Conservation (phyloP, 1,140 invertebrate species). For the Brachionus paranguensis region DNA sequence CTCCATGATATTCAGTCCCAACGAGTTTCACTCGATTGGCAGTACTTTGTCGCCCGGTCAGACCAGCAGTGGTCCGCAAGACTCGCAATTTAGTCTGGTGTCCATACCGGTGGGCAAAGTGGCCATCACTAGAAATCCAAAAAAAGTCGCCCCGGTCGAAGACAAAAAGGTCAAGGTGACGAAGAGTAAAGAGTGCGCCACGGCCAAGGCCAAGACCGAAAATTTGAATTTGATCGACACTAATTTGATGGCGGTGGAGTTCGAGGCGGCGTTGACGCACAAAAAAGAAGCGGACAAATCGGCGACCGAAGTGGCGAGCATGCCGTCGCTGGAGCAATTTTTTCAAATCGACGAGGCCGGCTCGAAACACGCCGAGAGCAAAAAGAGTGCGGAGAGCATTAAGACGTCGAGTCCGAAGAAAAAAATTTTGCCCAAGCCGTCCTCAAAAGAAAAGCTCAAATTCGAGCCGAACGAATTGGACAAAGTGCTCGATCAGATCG, state of each 20-base stretch:
- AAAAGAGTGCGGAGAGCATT: neutral
- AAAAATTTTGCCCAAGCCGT: conserved; percentile 11
- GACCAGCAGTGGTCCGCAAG: neutral
- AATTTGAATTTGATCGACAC: conserved; percentile 1
- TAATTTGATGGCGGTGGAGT: neutral
- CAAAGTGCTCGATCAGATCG: conserved; percentile 33
- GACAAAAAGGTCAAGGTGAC: neutral
- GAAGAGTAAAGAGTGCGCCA: neutral
- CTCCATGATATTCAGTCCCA: conserved; percentile 37
- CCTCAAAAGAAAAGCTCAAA: neutral
- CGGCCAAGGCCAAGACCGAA: neutral
- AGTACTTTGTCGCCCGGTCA: neutral
- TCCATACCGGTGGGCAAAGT: neutral
- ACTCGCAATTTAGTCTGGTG: neutral
- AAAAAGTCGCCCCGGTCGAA: neutral
- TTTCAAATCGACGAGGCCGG: neutral
- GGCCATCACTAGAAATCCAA: neutral
- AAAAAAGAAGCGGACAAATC: conserved; percentile 18
- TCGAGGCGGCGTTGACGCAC: neutral
- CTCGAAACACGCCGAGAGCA: neutral
- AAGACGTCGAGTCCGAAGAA: neutral
- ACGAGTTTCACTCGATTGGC: neutral
- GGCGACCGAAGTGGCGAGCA: neutral
- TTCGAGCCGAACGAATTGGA: neutral
- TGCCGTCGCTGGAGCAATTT: conserved; percentile 35